These are phyloP conservation scores for Melikaiella ostensackeni DNA, from an alignment of 2,888 invertebrate genomes.

Conservation along the genomic window DNA sequence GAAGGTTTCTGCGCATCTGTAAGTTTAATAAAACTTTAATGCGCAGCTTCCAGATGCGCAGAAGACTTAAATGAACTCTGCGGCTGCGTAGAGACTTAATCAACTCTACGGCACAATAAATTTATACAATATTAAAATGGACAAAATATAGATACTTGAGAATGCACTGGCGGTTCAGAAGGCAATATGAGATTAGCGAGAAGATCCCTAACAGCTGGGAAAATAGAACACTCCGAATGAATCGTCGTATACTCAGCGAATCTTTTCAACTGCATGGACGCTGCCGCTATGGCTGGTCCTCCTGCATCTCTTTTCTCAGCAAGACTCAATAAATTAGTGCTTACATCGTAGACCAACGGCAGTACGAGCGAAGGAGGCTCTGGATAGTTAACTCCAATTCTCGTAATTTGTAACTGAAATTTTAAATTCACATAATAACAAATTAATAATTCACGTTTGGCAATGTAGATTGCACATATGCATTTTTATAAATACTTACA, in stretches of 20 bases:
- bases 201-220: conserved; percentile 93
- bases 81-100: no score
- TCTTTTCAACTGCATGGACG: conserved; percentile 82
- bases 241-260: conserved; percentile 85
- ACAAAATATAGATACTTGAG: conserved; percentile 64
- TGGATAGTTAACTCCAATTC: conserved; percentile 81
- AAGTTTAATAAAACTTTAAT: no score
- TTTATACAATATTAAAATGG: conserved; percentile 19
- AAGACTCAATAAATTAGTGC: conserved; percentile 90
- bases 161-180: conserved; percentile 84
- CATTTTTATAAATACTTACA: conserved; percentile 80
- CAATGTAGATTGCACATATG: background rate
- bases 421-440: background rate
- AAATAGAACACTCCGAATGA: conserved; percentile 90
- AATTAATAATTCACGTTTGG: conserved; percentile 3
- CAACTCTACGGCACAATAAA: no score
- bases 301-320: conserved; percentile 89
- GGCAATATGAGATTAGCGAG: conserved; percentile 90
- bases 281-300: conserved; percentile 82
- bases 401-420: conserved; percentile 85
- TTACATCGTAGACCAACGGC: conserved; percentile 94
- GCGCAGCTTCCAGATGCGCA: no score
- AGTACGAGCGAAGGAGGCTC: conserved; percentile 88
- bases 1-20: no score
- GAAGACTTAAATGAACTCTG: no score